phyloP scores from a whole-genome alignment of 2,888 invertebrate species.

The Coecobrya sp. region DNA sequence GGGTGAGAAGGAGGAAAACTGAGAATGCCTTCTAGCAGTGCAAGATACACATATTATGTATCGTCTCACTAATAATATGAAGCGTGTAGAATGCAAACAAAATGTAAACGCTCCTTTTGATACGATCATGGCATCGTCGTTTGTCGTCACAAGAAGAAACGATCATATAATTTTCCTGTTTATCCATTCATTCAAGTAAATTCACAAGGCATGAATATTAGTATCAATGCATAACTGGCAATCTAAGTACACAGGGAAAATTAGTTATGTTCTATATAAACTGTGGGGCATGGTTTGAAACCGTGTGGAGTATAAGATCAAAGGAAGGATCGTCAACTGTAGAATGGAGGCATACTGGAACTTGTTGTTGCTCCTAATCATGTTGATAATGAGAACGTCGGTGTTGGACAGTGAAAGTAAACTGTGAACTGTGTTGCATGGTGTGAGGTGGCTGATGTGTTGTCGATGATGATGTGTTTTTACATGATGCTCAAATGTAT shows the following conservation, averaged over 20 bases:
- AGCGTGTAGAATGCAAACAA: conserved; percentile 23
- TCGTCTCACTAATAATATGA: background rate
- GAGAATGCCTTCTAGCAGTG: conserved; percentile 46
- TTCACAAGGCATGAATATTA: conserved; percentile 11
- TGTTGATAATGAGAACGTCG: conserved; percentile 59
- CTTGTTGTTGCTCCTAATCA: background rate
- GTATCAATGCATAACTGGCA: conserved; percentile 13
- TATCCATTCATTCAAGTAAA: conserved; percentile 49
- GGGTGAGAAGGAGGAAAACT: conserved; percentile 43
- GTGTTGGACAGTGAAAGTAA: conserved; percentile 76
- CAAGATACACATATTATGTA: background rate
- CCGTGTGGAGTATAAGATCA: conserved; percentile 59
- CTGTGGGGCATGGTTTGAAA: background rate
- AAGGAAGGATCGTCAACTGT: conserved; percentile 67
- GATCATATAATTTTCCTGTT: conserved; percentile 66
- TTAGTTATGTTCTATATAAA: background rate
- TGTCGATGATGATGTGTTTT: conserved; percentile 65
- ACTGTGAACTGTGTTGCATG: conserved; percentile 33
- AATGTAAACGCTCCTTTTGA: conserved; percentile 14
- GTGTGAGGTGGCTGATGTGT: conserved; percentile 61
- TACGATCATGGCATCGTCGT: conserved; percentile 6
- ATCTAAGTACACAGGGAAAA: conserved; percentile 6
- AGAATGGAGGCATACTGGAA: background rate
- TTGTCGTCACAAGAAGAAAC: conserved; percentile 26
- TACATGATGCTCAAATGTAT: conserved; percentile 33